These are phyloP conservation scores for Xestoiulus laeticollis DNA, from an alignment of 2,888 invertebrate species.

Conservation along the genomic window DNA sequence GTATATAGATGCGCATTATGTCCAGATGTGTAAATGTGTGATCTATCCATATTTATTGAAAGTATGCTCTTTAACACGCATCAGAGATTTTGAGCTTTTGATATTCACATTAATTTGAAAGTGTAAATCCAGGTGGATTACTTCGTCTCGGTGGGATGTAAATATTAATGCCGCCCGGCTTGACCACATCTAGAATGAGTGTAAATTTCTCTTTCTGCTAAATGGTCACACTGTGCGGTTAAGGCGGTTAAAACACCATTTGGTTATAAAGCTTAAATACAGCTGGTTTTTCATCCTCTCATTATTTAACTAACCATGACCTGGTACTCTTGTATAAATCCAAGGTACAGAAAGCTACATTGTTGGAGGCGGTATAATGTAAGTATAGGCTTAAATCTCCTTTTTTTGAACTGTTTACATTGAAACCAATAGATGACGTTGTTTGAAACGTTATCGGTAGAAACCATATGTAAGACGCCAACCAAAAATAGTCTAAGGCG, in stretches of 20 bases:
- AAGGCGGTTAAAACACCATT: not conserved
- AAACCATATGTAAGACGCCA: not conserved
- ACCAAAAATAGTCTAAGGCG: not conserved
- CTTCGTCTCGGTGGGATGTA: not conserved
- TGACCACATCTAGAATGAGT: not conserved
- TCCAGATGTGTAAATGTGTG: too few species aligned
- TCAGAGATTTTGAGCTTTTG: too few species aligned
- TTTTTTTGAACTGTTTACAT: conserved; percentile 32
- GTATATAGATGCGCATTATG: too few species aligned
- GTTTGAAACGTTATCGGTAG: conserved; percentile 6
- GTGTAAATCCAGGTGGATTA: not conserved
- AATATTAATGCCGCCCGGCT: not conserved
- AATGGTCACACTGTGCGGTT: not conserved
- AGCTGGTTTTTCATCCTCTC: not conserved
- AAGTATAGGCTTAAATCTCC: conserved; percentile 4
- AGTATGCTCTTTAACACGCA: too few species aligned
- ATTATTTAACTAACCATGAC: not conserved
- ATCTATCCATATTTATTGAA: too few species aligned
- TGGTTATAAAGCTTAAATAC: not conserved
- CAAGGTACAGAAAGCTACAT: not conserved
- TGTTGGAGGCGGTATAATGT: not conserved
- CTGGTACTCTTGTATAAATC: not conserved
- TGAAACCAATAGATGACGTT: not conserved
- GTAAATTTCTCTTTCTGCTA: not conserved
- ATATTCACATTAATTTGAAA: not conserved